phyloP scores from a whole-genome alignment of 2,113 vertebrate genomes.

The Nibea coibor region DNA sequence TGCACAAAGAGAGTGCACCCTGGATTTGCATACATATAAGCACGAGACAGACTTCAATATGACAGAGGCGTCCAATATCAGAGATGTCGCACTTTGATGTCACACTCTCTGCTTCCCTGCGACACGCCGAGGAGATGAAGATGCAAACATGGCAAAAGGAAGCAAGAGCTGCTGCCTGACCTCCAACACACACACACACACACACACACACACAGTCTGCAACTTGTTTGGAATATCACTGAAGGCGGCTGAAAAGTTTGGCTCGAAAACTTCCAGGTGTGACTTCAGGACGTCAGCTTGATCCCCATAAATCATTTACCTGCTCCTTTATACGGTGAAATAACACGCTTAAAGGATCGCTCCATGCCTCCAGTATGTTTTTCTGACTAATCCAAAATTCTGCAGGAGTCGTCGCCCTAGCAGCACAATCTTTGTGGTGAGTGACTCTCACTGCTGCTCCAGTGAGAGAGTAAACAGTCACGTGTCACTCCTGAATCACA shows the following conservation, averaged over 20 bases:
- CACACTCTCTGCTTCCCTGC: neutral
- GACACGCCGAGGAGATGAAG: neutral
- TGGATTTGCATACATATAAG: conserved; percentile 41
- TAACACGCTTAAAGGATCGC: neutral
- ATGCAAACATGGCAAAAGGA: neutral
- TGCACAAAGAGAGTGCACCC: neutral
- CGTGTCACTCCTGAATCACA: neutral
- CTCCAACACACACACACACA: too few relatives aligned
- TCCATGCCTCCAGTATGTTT: neutral
- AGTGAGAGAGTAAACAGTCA: neutral
- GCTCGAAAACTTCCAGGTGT: neutral
- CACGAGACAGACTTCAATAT: neutral
- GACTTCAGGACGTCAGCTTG: conserved; percentile 7
- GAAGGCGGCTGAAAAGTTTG: neutral
- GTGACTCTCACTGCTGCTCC: neutral
- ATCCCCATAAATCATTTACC: conserved; percentile 2
- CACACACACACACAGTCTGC: neutral
- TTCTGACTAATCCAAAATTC: too few relatives aligned
- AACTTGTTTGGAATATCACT: neutral
- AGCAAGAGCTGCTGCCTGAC: neutral
- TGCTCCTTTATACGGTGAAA: neutral
- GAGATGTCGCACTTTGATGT: conserved; percentile 24
- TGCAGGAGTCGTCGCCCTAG: neutral
- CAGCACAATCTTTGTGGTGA: neutral
- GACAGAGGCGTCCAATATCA: neutral